A percentile compares a stretch with the other conserved stretches of the same genome.
These are phyloP conservation scores for Electrophaes corylata DNA, from an alignment of 2,888 invertebrate species.

Conservation along the genomic window DNA sequence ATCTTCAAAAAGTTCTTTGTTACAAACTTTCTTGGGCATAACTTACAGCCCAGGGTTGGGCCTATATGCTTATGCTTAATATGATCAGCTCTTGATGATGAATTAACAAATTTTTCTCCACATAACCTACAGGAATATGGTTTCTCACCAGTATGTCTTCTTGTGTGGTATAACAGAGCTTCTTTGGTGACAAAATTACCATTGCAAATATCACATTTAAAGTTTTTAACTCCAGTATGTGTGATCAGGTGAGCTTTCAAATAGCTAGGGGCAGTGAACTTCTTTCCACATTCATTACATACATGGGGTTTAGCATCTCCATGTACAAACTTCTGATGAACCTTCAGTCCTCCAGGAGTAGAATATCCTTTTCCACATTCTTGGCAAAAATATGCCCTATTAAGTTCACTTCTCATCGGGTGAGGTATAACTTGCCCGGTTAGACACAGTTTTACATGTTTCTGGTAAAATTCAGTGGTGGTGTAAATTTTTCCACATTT, in stretches of 20 bases:
- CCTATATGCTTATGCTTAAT: constrained; percentile 73
- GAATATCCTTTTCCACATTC: constrained; percentile 59
- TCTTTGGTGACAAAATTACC: constrained; percentile 73
- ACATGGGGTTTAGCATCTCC: constrained; percentile 66
- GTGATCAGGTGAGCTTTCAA: constrained; percentile 53
- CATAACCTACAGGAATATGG: constrained; percentile 71
- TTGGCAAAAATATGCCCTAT: constrained; percentile 48
- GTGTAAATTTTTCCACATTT: constrained; percentile 72
- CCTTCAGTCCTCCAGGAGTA: constrained; percentile 65
- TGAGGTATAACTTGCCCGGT: constrained; percentile 66
- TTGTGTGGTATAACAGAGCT: constrained; percentile 70
- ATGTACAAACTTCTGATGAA: constrained; percentile 51
- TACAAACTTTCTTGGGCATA: constrained; percentile 72
- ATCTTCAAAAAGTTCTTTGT: constrained; percentile 68
- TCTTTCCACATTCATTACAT: constrained; percentile 22
- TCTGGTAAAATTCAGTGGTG: constrained; percentile 66
- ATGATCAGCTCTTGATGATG: constrained; percentile 75
- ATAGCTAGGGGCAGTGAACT: constrained; percentile 22
- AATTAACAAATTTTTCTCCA: constrained; percentile 71
- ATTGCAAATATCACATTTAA: constrained; percentile 66
- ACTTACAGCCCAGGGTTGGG: constrained; percentile 68
- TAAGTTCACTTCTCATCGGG: constrained; percentile 58
- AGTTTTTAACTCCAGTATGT: constrained; percentile 74
- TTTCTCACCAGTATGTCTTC: constrained; percentile 75
- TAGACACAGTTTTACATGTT: constrained; percentile 68